Percentiles rank a stretch among this genome's conserved stretches.
These are phyloP conservation scores for Lagopus muta DNA, from an alignment of 2,113 vertebrate species.

Conservation along the genomic window DNA sequence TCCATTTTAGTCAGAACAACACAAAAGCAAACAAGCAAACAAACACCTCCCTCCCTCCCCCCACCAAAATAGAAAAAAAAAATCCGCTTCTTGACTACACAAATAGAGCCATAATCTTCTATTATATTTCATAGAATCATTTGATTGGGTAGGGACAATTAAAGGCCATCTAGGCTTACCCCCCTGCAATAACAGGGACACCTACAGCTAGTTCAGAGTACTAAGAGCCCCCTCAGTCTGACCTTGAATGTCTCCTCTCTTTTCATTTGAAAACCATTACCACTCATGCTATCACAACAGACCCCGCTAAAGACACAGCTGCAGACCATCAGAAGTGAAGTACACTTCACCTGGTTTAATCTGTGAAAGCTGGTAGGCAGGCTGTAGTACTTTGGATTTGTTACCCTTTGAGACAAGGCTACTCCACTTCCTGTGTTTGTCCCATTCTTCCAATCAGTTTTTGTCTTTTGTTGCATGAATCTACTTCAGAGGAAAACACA, in stretches of 20 bases:
- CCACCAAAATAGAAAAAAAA: not conserved
- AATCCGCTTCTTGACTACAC: not conserved
- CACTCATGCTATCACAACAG: no score
- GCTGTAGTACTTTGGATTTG: not conserved
- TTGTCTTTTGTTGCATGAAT: not conserved
- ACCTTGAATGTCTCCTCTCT: no score
- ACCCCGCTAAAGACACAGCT: not conserved
- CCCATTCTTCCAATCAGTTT: not conserved
- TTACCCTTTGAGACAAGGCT: not conserved
- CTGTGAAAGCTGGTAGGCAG: not conserved
- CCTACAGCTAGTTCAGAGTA: no score
- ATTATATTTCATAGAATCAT: not conserved
- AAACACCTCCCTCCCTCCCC: no score
- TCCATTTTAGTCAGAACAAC: not conserved
- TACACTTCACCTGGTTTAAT: not conserved
- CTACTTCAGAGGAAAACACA: not conserved
- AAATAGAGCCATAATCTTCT: not conserved
- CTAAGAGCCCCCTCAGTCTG: no score
- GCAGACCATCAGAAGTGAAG: not conserved
- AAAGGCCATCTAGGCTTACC: no score
- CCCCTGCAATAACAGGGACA: no score
- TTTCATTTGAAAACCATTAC: no score
- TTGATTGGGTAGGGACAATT: no score
- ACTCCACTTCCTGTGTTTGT: not conserved
- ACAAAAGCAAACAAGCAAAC: not conserved